phyloP scores from a whole-genome alignment of 2,888 invertebrate species.

The Polia nebulosa region DNA sequence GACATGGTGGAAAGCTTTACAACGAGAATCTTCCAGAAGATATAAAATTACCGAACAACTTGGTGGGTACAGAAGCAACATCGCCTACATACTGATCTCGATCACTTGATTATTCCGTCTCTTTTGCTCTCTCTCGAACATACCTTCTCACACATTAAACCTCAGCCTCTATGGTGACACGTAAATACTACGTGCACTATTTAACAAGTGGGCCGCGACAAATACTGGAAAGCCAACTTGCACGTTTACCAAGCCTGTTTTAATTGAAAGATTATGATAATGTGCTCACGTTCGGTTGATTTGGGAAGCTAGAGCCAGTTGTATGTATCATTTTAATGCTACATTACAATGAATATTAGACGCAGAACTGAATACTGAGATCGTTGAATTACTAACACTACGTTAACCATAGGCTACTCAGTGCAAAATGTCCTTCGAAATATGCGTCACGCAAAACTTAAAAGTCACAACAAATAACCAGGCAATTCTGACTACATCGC shows the following conservation, averaged over 20 bases:
- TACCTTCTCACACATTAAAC: constrained; percentile 69
- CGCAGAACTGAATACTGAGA: neutral
- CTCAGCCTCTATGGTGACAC: constrained; percentile 79
- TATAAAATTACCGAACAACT: constrained; percentile 27
- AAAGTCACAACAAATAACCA: constrained; percentile 59
- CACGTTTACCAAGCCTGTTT: constrained; percentile 66
- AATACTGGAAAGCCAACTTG: constrained; percentile 74
- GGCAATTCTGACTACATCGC: constrained; percentile 45
- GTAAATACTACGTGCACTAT: constrained; percentile 84
- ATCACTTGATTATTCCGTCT: constrained; percentile 54
- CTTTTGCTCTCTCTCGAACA: constrained; percentile 60
- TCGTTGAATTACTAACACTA: neutral
- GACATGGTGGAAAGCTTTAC: constrained; percentile 3
- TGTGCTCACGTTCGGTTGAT: constrained; percentile 40
- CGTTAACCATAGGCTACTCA: neutral
- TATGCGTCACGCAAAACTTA: constrained; percentile 55
- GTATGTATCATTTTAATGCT: constrained; percentile 23
- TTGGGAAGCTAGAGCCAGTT: constrained; percentile 36
- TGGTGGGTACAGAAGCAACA: constrained; percentile 36
- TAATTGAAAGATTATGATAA: constrained; percentile 65
- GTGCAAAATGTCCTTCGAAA: constrained; percentile 23
- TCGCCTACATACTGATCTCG: constrained; percentile 44
- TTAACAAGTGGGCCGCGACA: constrained; percentile 82
- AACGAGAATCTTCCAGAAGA: constrained; percentile 25
- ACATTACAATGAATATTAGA: neutral